Percentiles rank a stretch among this genome's conserved stretches.
Conservation (phyloP, 1,140 invertebrate species). For the Reticulitermes speratus region DNA sequence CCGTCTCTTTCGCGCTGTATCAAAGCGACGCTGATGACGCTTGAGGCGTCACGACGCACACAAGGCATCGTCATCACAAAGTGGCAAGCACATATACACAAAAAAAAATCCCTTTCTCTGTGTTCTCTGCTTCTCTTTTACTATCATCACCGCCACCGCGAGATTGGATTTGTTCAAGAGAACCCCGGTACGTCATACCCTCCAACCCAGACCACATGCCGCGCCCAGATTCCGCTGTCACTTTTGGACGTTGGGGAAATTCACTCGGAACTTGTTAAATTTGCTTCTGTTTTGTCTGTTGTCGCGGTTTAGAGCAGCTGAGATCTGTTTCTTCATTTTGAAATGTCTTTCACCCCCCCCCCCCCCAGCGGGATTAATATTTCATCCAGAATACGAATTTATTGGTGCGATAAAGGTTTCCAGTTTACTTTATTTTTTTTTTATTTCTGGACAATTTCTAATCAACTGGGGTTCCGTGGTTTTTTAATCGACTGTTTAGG, state of each 20-base stretch:
- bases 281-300: background rate
- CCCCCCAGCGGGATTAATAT: no score
- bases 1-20: constrained; percentile 25
- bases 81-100: constrained; percentile 4
- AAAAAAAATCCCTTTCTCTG: background rate
- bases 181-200: background rate
- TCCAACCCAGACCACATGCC: no score
- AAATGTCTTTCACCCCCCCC: no score
- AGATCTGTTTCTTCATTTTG: no score
- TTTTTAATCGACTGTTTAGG: no score
- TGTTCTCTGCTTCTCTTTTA: background rate
- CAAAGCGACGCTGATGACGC: constrained; percentile 32
- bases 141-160: constrained; percentile 20
- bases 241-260: constrained; percentile 33
- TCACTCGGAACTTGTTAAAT: constrained; percentile 41
- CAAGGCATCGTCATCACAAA: constrained; percentile 13
- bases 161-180: constrained; percentile 31
- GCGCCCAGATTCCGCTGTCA: no score
- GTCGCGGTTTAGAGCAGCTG: no score
- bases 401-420: no score
- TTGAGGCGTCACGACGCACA: constrained; percentile 21
- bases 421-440: no score
- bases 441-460: no score
- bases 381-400: no score
- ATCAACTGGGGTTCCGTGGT: no score